A percentile compares a stretch with the other conserved stretches of the same genome.
Evolutionary conservation across 2,888 invertebrate species (phyloP).

Genomic region (Pyrocoelia pectoralis): DNA sequence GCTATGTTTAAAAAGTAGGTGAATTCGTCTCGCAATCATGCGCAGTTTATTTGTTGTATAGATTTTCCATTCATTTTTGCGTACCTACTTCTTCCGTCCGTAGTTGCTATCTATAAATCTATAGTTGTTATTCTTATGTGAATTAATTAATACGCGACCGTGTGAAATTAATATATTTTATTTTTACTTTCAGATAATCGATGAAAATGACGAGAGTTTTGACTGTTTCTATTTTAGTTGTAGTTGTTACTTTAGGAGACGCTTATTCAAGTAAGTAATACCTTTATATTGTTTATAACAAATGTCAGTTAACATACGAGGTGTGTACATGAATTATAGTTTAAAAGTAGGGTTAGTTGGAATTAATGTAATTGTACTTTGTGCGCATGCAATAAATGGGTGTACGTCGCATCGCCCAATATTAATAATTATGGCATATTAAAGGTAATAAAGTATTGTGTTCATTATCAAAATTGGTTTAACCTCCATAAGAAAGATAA

Average conservation of each 20-base stretch:
- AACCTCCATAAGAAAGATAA: no score
- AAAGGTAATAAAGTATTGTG: no score
- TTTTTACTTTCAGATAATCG: constrained; percentile 12
- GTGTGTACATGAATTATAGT: not conserved
- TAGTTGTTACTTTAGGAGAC: constrained; percentile 38
- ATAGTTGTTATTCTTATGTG: not conserved
- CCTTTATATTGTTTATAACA: not conserved
- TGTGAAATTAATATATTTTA: not conserved
- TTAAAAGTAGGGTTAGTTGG: not conserved
- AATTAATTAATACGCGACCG: not conserved
- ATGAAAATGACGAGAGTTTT: constrained; percentile 12
- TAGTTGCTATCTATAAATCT: not conserved
- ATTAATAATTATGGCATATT: no score
- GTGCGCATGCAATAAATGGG: no score
- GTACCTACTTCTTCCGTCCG: no score
- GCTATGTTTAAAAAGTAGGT: not conserved
- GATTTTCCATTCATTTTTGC: constrained; percentile 4
- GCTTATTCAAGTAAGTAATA: constrained; percentile 48
- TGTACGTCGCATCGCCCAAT: no score
- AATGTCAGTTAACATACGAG: not conserved
- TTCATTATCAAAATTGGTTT: no score
- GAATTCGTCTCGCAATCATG: constrained; percentile 5
- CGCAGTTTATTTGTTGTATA: not conserved
- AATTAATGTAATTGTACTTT: no score
- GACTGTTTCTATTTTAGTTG: constrained; percentile 7